These are phyloP conservation scores for Petrocephalus schoutedeni DNA, from an alignment of 2,797 vertebrate genomes.

Conservation along the genomic window DNA sequence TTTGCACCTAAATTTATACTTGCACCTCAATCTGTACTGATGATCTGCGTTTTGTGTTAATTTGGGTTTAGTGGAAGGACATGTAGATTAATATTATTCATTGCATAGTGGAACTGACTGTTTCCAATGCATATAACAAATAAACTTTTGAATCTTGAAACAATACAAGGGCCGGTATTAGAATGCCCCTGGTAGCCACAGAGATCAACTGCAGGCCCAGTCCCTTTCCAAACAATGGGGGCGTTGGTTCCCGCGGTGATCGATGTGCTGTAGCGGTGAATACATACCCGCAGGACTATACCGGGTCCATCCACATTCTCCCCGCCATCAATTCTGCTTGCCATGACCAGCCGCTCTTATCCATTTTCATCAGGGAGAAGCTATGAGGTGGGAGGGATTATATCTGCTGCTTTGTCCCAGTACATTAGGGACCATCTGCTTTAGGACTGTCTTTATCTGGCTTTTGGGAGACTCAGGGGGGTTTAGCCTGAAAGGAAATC, in stretches of 20 bases:
- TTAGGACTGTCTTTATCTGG: not conserved
- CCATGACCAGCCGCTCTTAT: not conserved
- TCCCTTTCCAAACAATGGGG: constrained; percentile 61
- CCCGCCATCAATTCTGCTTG: not conserved
- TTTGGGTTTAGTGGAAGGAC: not conserved
- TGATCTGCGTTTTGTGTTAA: not conserved
- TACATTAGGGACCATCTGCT: constrained; percentile 2
- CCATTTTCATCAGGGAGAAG: not conserved
- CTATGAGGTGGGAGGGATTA: not conserved
- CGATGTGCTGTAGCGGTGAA: not conserved
- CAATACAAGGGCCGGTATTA: constrained; percentile 66
- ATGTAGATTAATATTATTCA: not conserved
- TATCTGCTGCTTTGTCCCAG: constrained; percentile 3
- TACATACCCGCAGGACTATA: not conserved
- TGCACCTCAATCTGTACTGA: not conserved
- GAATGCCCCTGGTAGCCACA: constrained; percentile 66
- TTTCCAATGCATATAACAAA: not conserved
- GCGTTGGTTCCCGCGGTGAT: constrained; percentile 11
- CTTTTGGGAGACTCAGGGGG: not conserved
- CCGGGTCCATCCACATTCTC: not conserved
- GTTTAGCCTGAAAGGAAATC: not conserved
- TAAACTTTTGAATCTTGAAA: constrained; percentile 58
- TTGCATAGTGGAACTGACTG: not conserved
- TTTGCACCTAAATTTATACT: not conserved
- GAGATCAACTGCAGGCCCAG: constrained; percentile 66